Base-by-base conservation (phyloP, 2,888 invertebrate genomes). In the Caenorhabditis japonica region DNA sequence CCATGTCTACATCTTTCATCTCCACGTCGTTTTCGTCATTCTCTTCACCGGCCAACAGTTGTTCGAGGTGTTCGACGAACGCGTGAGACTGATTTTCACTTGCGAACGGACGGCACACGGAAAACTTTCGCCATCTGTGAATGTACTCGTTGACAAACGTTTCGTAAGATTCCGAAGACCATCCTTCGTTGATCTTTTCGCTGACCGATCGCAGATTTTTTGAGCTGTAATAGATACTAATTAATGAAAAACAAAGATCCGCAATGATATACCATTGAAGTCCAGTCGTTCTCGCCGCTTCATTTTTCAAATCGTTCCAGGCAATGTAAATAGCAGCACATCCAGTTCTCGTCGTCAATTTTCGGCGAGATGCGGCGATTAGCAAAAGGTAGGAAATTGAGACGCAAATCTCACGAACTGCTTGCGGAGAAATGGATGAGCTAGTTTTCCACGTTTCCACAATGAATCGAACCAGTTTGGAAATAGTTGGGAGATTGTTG, bases 241-340 rank as follows among this genome's bases (percentile, higher is more conserved):
- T 30, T 46, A 39, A 33, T 30, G 8, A 25, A 25, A 46, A 19
- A 38, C 46, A 23, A 4, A 53, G 3, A 1, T 23, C 38, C n/a
- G n/a, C 5, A 21, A 4, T 3, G 12, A 7, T 33, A 2, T 41
- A 61, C 46, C 53, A 44, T 25, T 34, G 8, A 17, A 56, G 8
- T 17, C 55, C 55, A 5, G 3, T 34, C 5, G 34, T 43, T 19
- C 34, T 61, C 25, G 21, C 21, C 0, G 36, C 21, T 51, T 73
- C 55, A 25, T 33, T 49, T 39, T 49, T 66, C 10, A 73, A 39
- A 55, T 73, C 73, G 23, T 73, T 73, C 73, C 73, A 73, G 3
- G 73, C 73, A 15, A 80, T 34, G 46, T 80, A 80, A 21, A 80
- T 64, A 3, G 77, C 74, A 15, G 80, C 80, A 49, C 61, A 69